Conservation (phyloP, 2,113 vertebrate species). For the Erpornis zantholeuca region DNA sequence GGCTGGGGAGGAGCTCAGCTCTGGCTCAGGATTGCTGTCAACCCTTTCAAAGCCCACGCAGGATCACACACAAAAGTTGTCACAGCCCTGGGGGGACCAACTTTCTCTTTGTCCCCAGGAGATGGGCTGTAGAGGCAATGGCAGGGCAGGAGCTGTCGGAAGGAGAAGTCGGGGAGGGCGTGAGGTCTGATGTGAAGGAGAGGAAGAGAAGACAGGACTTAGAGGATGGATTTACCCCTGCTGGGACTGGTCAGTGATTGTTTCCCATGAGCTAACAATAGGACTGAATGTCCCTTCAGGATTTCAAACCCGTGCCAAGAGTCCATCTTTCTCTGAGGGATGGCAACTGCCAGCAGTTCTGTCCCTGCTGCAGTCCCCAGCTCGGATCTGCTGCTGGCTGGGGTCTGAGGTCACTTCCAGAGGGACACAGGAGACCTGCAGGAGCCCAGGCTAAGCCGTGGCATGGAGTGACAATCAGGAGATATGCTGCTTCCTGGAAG, state of each 20-base stretch:
- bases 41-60: conserved; percentile 37
- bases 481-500: conserved; percentile 25
- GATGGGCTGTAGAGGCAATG: conserved; percentile 1
- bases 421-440: not conserved
- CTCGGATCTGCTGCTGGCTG: not conserved
- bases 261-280: not conserved
- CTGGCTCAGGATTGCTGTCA: conserved; percentile 6
- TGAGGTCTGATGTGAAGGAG: not conserved
- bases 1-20: conserved; percentile 1
- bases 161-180: not conserved
- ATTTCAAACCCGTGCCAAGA: not conserved
- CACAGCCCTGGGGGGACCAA: not conserved
- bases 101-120: not conserved
- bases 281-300: not conserved
- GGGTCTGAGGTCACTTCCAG: not conserved
- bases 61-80: conserved; percentile 30
- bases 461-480: not conserved
- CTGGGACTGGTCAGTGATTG: not conserved
- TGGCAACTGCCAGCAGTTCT: not conserved
- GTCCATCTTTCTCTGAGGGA: not conserved
- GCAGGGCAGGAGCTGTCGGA: conserved; percentile 13
- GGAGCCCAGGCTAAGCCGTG: not conserved
- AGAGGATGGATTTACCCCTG: not conserved
- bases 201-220: not conserved
- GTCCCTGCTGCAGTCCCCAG: not conserved